phyloP scores from a whole-genome alignment of 2,888 invertebrate genomes.

The Machimus atricapillus region DNA sequence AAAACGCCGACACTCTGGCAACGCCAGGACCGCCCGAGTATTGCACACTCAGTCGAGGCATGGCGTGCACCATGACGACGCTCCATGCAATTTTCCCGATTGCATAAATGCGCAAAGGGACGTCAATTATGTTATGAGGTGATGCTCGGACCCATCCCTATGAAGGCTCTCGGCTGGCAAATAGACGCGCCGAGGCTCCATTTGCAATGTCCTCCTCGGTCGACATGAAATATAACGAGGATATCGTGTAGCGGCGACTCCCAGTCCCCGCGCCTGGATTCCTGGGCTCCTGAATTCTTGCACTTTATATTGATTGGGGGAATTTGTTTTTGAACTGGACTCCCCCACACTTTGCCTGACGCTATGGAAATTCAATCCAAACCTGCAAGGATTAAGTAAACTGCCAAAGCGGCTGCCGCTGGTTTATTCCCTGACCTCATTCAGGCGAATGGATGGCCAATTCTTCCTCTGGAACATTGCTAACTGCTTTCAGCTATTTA shows the following conservation, averaged over 20 bases:
- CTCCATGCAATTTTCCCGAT: constrained; percentile 27
- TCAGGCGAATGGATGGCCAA: neutral
- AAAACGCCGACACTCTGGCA: constrained; percentile 11
- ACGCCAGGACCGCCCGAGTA: neutral
- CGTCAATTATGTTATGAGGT: constrained; percentile 6
- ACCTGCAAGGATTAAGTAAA: neutral
- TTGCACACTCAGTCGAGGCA: neutral
- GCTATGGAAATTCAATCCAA: neutral
- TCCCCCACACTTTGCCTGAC: neutral
- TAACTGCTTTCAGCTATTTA: neutral
- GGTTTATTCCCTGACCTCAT: neutral
- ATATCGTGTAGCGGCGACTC: neutral
- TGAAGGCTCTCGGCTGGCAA: neutral
- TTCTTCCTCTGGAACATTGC: neutral
- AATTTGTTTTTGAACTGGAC: neutral
- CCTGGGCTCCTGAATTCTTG: neutral
- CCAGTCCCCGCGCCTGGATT: neutral
- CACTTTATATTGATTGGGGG: constrained; percentile 24
- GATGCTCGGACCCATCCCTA: neutral
- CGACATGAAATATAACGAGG: constrained; percentile 2
- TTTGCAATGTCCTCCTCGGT: neutral
- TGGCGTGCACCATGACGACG: neutral
- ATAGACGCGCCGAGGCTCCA: neutral
- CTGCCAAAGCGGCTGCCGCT: neutral
- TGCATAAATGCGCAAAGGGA: constrained; percentile 30